Percentiles rank a stretch among this genome's conserved stretches.
phyloP scores from a whole-genome alignment of 2,888 invertebrate genomes.

The Agrotis segetum region DNA sequence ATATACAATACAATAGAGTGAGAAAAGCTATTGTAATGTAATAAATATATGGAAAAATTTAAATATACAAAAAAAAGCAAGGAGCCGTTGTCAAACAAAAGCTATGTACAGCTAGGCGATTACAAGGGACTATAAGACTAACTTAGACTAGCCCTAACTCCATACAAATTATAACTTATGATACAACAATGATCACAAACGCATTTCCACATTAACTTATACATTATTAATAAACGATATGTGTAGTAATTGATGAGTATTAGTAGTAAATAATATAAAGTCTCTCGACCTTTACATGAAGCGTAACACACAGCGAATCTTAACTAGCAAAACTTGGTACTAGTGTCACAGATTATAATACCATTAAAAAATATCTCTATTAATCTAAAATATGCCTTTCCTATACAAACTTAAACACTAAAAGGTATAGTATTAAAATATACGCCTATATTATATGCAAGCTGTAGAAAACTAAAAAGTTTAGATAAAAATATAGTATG shows the following conservation, averaged over 20 bases:
- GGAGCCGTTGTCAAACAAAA: constrained; percentile 68
- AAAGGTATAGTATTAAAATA: constrained; percentile 50
- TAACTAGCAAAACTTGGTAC: constrained; percentile 88
- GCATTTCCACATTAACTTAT: constrained; percentile 78
- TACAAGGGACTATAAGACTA: constrained; percentile 71
- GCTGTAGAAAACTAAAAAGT: constrained; percentile 45
- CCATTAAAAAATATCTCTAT: constrained; percentile 61
- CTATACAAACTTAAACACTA: constrained; percentile 59
- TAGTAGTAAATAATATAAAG: constrained; percentile 76
- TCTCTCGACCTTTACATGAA: constrained; percentile 72
- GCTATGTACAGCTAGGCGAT: constrained; percentile 72
- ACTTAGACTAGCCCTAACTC: constrained; percentile 69
- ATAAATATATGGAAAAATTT: constrained; percentile 81
- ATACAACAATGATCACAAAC: constrained; percentile 82
- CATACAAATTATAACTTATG: constrained; percentile 78
- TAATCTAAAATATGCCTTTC: constrained; percentile 58
- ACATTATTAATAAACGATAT: constrained; percentile 79
- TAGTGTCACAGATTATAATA: constrained; percentile 75
- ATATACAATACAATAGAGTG: constrained; percentile 80
- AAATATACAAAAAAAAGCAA: constrained; percentile 73
- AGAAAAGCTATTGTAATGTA: constrained; percentile 63
- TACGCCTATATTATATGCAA: constrained; percentile 47
- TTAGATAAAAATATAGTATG: constrained; percentile 59
- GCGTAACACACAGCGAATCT: constrained; percentile 86
- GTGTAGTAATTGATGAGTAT: constrained; percentile 87